Evolutionary conservation across 2,888 invertebrate genomes (phyloP), one percentile per base, ranked within the genome.

Genomic region (Oxytorus armatus): DNA sequence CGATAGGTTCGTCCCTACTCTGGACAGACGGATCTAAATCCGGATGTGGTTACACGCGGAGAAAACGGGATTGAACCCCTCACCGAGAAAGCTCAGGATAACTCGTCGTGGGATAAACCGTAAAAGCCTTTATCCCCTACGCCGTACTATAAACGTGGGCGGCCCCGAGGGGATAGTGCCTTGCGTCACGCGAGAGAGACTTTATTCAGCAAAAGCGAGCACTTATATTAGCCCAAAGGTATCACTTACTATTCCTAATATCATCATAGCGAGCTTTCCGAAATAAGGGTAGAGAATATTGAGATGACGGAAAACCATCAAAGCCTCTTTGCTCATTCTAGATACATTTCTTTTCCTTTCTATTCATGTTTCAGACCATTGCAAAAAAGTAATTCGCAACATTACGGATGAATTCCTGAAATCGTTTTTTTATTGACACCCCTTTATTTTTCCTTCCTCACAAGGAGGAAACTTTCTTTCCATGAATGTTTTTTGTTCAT

Each of bases 151-250:
- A 53, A 68, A 21, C 51, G 68, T 53, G 68, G 49, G 33, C 14
- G 49, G 33, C 14, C 70, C 70, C 59, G 21, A n/a, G 55, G 75
- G 29, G 29, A 29, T 68, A 80, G 72, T 80, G 72, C 66, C 39
- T 44, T 23, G 72, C 61, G 66, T 76, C 79, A 80, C 76, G 76
- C 79, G 65, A 77, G 61, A 57, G 65, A 77, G 61, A 57, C 69
- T 70, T 70, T 69, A 29, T 51, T 61, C 68, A 16, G 53, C 69
- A 61, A 69, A 8, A 49, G 42, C 49, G 14, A 16, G 10, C 49
- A 49, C 70, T 70, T 59, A 47, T 70, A 51, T 51, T 36, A 36
- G 4, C 10, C 33, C 23, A 10, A 33, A 16, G 8, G 21, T 70
- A 18, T 72, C 36, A 23, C 59, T 66, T 14, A 36, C 65, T 66